Evolutionary conservation across 2,888 invertebrate genomes (phyloP).

Genomic region (Yponomeuta plumbellus): DNA sequence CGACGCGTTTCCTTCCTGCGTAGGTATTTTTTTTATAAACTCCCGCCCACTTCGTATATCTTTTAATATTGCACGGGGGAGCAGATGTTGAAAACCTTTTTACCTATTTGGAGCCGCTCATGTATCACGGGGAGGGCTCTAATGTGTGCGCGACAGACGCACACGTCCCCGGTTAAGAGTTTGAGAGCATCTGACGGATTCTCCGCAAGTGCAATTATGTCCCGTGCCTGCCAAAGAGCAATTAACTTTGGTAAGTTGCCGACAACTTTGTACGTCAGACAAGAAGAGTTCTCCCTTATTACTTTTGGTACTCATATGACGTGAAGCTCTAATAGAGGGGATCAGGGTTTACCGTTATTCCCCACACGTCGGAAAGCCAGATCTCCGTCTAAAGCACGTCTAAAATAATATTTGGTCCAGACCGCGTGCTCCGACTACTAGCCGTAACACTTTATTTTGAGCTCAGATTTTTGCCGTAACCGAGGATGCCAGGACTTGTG

Average conservation of each 20-base stretch:
- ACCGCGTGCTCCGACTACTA: not conserved
- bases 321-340: not conserved
- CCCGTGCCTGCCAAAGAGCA: not conserved
- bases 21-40: constrained; percentile 48
- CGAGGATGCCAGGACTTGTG: not conserved
- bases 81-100: constrained; percentile 64
- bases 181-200: constrained; percentile 41
- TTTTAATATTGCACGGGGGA: constrained; percentile 63
- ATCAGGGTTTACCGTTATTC: not conserved
- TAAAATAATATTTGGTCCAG: not conserved
- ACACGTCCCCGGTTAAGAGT: constrained; percentile 28
- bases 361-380: not conserved
- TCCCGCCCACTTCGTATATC: constrained; percentile 47
- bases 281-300: not conserved
- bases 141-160: constrained; percentile 38
- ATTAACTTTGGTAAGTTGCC: constrained; percentile 6
- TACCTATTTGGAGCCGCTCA: constrained; percentile 44
- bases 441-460: not conserved
- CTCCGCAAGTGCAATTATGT: constrained; percentile 22
- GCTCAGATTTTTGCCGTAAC: not conserved
- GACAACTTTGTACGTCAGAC: constrained; percentile 6
- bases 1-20: constrained; percentile 27
- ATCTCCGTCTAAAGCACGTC: not conserved
- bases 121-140: constrained; percentile 41
- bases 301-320: not conserved